A percentile compares a stretch with the other conserved stretches of the same genome.
These are phyloP conservation scores for Poecilia gillii DNA, from an alignment of 2,797 vertebrate genomes.

Conservation along the genomic window DNA sequence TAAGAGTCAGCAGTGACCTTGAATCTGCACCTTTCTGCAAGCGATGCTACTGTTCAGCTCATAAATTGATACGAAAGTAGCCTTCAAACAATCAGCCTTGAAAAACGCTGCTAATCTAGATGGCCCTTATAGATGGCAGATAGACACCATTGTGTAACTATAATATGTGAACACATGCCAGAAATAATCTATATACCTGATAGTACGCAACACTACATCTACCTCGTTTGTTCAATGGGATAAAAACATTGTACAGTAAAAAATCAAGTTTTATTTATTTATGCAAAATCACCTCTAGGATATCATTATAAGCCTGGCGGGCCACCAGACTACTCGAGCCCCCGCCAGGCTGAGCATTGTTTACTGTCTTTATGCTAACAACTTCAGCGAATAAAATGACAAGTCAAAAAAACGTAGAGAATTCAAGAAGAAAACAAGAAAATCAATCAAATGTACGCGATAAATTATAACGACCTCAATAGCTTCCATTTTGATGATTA, in stretches of 20 bases:
- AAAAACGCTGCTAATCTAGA: conserved; percentile 26
- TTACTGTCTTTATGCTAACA: no score
- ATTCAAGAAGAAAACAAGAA: not conserved
- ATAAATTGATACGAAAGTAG: conserved; percentile 31
- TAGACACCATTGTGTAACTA: conserved; percentile 8
- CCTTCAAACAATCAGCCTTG: conserved; percentile 57
- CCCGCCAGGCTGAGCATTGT: no score
- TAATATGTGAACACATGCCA: not conserved
- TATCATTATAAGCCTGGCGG: no score
- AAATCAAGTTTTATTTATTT: not conserved
- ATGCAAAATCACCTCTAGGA: not conserved
- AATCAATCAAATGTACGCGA: no score
- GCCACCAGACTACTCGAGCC: no score
- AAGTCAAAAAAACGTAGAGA: not conserved
- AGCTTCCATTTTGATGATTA: no score
- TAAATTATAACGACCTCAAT: no score
- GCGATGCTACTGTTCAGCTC: conserved; percentile 49
- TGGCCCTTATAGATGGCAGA: conserved; percentile 15
- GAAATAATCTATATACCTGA: not conserved
- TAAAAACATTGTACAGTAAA: not conserved
- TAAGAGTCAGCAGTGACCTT: conserved; percentile 46
- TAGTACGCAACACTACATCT: not conserved
- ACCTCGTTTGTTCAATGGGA: not conserved
- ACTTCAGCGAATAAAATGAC: no score
- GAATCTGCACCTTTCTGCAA: conserved; percentile 14